Evolutionary conservation across 2,888 invertebrate species (phyloP).

Genomic region (Sinotaia quadrata): DNA sequence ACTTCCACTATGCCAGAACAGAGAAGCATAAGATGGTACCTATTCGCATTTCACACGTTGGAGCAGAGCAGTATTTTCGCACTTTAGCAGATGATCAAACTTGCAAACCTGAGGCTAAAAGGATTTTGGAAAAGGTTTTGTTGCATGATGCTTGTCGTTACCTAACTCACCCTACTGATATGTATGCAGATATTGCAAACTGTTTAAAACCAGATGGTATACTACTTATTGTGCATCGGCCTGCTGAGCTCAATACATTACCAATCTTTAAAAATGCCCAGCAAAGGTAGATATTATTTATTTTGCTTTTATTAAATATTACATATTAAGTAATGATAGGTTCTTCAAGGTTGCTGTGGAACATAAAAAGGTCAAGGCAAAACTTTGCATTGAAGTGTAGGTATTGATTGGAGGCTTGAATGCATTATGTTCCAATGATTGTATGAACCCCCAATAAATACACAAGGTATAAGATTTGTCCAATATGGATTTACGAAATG

Average conservation of each 20-base stretch:
- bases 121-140: slow-evolving; percentile 55
- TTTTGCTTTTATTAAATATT: no score
- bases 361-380: no score
- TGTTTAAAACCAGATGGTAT: slow-evolving; percentile 55
- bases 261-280: slow-evolving; percentile 65
- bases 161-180: slow-evolving; percentile 57
- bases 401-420: no score
- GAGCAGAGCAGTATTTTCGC: slow-evolving; percentile 66
- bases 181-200: slow-evolving; percentile 59
- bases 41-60: slow-evolving; percentile 59
- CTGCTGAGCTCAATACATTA: slow-evolving; percentile 61
- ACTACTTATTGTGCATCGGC: slow-evolving; percentile 64
- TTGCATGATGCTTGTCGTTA: slow-evolving; percentile 64
- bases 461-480: no score
- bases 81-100: slow-evolving; percentile 24
- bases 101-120: slow-evolving; percentile 25
- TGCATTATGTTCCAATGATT: no score
- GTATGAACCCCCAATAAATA: no score
- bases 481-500: no score
- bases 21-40: slow-evolving; percentile 57
- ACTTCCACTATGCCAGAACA: slow-evolving; percentile 65
- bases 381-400: no score
- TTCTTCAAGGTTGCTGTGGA: no score
- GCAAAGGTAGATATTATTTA: slow-evolving; percentile 26
- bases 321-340: no score